Evolutionary conservation across 2,888 invertebrate species (phyloP), one percentile per base, ranked within the genome.

Genomic region (Homarus gammarus): DNA sequence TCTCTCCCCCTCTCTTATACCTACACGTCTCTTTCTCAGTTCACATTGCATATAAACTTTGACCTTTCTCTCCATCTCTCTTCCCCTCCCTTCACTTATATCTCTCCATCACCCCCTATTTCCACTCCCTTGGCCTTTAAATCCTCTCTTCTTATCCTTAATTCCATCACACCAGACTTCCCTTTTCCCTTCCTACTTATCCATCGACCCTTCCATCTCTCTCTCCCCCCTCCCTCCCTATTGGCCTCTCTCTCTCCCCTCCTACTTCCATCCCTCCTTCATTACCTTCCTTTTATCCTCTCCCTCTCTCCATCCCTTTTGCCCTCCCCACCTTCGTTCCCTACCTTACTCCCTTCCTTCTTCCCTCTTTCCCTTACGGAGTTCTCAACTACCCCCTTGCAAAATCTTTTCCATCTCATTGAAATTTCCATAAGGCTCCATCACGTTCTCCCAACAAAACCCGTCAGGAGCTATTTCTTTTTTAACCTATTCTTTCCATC

Each of bases 161-260:
- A 12, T 27, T 0, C 31, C 2, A 2, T 5, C 18, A 10, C 31
- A 36, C 22, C 1, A 18, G 22, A 1, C 49, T 77, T 5, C 49
- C 49, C 18, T n/a, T 49, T 33, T 77, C 77, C 3, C 77, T 77
- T 33, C 22, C 77, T 77, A 27, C n/a, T n/a, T 77, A n/a, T n/a
- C n/a, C n/a, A n/a, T n/a, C n/a, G n/a, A n/a, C n/a, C n/a, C 56
- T 15, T 56, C 56, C 18, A 18, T 12, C 56, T 56, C 44, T 12
- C 12, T 49, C 56, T 18, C 56, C 12, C 22, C 22, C 40, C 38
- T 12, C 36, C 18, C 27, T 38, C 44, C 2, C n/a, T 1, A 2
- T 6, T n/a, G n/a, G 33, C 2, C 40, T 73, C 38, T 73, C 40
- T 33, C 73, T 73, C 75, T 75, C 75, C 15, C 75, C 38, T 38